A percentile compares a stretch with the other conserved stretches of the same genome.
These are phyloP conservation scores for Rhinella marina DNA, from an alignment of 2,797 vertebrate genomes.

Conservation along the genomic window DNA sequence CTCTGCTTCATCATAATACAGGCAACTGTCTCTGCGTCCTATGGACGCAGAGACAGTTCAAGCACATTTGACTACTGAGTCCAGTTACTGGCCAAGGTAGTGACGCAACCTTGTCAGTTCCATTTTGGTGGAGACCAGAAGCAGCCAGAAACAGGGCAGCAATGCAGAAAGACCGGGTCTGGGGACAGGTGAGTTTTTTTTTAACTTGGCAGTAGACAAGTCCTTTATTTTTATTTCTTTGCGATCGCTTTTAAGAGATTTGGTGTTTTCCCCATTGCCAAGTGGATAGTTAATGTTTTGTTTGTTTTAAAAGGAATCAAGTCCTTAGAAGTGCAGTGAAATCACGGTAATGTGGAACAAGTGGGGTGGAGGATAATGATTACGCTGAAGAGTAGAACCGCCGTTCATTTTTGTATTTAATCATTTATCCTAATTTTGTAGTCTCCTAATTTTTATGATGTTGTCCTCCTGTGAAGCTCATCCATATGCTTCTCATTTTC, in stretches of 20 bases:
- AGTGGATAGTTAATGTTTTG: constrained; percentile 19
- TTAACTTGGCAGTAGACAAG: too few species aligned
- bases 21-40: too few species aligned
- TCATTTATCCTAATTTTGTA: constrained; percentile 3
- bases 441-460: not conserved
- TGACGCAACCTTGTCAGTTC: too few species aligned
- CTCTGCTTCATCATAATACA: too few species aligned
- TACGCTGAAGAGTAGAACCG: not conserved
- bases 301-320: constrained; percentile 29
- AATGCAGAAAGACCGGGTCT: too few species aligned
- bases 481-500: constrained; percentile 12
- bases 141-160: too few species aligned
- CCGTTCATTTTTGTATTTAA: not conserved
- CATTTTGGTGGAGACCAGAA: too few species aligned
- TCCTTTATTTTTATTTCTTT: not conserved
- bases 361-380: not conserved
- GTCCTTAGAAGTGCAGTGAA: constrained; percentile 10
- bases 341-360: not conserved
- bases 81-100: too few species aligned
- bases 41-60: too few species aligned
- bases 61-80: too few species aligned
- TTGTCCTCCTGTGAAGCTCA: not conserved
- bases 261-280: not conserved
- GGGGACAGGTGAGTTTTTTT: too few species aligned
- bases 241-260: not conserved